Conservation (phyloP, 2,797 vertebrate species). For the Myiotriccus ornatus region DNA sequence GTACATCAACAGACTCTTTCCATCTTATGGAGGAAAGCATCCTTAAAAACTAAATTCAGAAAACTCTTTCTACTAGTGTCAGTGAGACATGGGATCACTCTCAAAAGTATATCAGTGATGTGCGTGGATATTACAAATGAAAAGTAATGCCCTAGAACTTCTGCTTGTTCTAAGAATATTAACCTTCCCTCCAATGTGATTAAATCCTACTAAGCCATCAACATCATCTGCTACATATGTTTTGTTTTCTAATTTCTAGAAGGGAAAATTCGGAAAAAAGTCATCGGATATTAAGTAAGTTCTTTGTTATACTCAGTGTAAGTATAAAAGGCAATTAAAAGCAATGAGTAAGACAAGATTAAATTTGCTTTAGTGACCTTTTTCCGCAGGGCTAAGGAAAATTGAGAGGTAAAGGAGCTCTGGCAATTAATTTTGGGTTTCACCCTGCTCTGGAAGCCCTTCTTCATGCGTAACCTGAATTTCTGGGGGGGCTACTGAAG, state of each 20-base stretch:
- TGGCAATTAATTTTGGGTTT: background rate
- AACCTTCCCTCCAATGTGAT: background rate
- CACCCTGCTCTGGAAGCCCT: background rate
- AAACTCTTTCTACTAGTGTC: background rate
- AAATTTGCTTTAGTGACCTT: background rate
- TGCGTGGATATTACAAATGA: background rate
- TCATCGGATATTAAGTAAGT: background rate
- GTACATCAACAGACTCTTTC: background rate
- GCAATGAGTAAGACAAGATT: background rate
- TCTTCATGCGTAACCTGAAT: background rate
- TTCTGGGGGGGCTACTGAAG: background rate
- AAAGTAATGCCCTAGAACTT: background rate
- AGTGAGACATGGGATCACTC: background rate
- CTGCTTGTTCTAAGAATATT: background rate
- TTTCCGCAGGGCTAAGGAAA: background rate
- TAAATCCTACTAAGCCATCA: background rate
- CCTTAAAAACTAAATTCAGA: background rate
- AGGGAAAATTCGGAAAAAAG: background rate
- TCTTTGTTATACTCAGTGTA: background rate
- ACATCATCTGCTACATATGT: background rate
- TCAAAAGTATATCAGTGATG: background rate
- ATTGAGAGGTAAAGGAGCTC: background rate
- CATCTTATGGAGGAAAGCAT: background rate
- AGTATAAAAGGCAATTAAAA: background rate
- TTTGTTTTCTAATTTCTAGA: background rate